A percentile compares a stretch with the other conserved stretches of the same genome.
These are phyloP conservation scores for Clupea harengus DNA, from an alignment of 2,113 vertebrate genomes.

Conservation along the genomic window DNA sequence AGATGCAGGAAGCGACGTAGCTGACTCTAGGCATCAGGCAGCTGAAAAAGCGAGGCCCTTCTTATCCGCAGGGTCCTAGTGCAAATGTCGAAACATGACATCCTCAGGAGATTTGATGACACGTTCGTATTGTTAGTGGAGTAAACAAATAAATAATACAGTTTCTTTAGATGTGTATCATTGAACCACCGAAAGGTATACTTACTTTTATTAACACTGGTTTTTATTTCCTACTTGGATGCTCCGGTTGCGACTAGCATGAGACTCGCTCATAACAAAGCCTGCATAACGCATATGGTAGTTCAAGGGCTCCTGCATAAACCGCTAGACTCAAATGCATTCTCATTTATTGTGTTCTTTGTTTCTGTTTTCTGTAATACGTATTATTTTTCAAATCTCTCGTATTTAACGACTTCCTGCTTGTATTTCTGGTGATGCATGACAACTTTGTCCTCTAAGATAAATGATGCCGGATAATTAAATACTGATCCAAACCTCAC, in stretches of 20 bases:
- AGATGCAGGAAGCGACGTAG: conserved; percentile 54
- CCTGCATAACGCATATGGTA: conserved; percentile 6
- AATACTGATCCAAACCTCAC: neutral
- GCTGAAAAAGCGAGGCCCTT: conserved; percentile 40
- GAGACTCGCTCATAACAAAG: conserved; percentile 11
- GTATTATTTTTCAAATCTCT: neutral
- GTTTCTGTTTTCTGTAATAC: neutral
- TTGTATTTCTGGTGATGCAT: neutral
- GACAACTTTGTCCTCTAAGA: neutral
- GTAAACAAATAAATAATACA: neutral
- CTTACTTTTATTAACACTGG: neutral
- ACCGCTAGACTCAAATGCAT: conserved; percentile 1
- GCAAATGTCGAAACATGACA: neutral
- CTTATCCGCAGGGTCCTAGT: conserved; percentile 48
- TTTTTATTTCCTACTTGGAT: neutral
- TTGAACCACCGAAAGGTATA: neutral
- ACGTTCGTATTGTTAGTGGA: conserved; percentile 1
- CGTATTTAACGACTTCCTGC: neutral
- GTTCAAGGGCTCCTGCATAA: conserved; percentile 9
- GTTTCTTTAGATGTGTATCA: neutral
- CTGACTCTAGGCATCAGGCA: conserved; percentile 37
- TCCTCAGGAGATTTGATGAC: conserved; percentile 5
- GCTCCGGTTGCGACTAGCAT: neutral
- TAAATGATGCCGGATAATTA: neutral
- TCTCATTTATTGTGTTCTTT: neutral